A percentile compares a stretch with the other conserved stretches of the same genome.
These are phyloP conservation scores for Mesaphorura yosii DNA, from an alignment of 1,140 invertebrate genomes.

Conservation along the genomic window DNA sequence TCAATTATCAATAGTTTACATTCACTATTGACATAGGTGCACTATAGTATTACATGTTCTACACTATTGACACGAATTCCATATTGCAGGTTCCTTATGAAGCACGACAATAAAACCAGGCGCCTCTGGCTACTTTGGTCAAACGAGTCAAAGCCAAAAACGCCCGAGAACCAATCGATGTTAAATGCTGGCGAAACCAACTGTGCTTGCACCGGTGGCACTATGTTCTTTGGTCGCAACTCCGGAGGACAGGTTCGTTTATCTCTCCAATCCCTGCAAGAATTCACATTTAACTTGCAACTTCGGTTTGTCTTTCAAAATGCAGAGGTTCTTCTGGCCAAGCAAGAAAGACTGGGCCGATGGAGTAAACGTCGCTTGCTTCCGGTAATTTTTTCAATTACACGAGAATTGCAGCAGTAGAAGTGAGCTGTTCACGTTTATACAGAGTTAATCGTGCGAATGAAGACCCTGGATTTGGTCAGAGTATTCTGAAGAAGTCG, in stretches of 20 bases:
- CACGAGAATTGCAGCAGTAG: constrained; percentile 4
- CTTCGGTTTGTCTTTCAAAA: not conserved
- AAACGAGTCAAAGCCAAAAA: constrained; percentile 36
- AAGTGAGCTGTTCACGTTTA: constrained; percentile 27
- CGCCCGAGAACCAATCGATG: constrained; percentile 35
- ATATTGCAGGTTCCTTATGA: constrained; percentile 56
- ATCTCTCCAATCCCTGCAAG: too few relatives aligned
- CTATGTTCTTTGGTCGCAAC: constrained; percentile 83
- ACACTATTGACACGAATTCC: not conserved
- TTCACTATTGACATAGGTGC: too few relatives aligned
- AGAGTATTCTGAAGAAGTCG: constrained; percentile 77
- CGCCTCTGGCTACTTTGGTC: constrained; percentile 92
- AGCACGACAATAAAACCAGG: constrained; percentile 77
- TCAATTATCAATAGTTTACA: not conserved
- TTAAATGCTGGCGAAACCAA: not conserved
- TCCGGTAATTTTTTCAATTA: constrained; percentile 41
- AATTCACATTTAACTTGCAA: too few relatives aligned
- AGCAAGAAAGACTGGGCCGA: constrained; percentile 63
- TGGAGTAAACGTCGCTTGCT: constrained; percentile 66
- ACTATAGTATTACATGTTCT: not conserved
- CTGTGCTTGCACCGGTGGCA: constrained; percentile 92
- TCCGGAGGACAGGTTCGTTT: too few relatives aligned
- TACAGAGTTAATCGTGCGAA: constrained; percentile 49
- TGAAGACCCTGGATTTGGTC: constrained; percentile 72
- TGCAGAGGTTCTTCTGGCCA: constrained; percentile 69